Evolutionary conservation across 2,113 vertebrate species (phyloP).

Genomic region (Pedetes capensis): DNA sequence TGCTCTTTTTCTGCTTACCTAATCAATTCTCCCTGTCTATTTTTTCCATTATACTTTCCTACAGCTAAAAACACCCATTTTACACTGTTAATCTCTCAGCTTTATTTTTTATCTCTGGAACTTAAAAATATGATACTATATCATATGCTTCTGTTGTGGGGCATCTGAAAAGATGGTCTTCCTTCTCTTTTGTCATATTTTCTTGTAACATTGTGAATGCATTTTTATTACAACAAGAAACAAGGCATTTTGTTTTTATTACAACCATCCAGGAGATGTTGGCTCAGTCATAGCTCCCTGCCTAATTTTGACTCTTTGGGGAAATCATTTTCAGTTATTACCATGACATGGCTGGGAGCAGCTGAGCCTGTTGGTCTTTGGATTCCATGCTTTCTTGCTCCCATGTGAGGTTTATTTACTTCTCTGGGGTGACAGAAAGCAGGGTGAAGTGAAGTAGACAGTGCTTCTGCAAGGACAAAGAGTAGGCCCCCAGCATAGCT

Average conservation of each 20-base stretch:
- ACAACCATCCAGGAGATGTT: background rate
- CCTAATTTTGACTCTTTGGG: slow-evolving; percentile 1
- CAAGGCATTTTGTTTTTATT: slow-evolving; percentile 15
- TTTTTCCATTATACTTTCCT: slow-evolving; percentile 55
- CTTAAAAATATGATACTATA: slow-evolving; percentile 46
- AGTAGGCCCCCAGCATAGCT: background rate
- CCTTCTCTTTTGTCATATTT: background rate
- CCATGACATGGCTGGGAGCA: background rate
- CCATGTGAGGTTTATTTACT: background rate
- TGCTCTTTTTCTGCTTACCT: slow-evolving; percentile 51
- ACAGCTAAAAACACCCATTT: slow-evolving; percentile 37
- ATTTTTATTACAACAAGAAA: slow-evolving; percentile 10
- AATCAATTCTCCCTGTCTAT: slow-evolving; percentile 11
- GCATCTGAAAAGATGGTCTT: background rate
- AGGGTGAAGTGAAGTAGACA: background rate
- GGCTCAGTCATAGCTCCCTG: background rate
- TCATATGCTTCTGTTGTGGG: background rate
- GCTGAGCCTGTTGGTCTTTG: background rate
- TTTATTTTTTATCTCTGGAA: slow-evolving; percentile 16
- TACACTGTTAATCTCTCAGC: slow-evolving; percentile 19
- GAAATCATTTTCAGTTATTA: slow-evolving; percentile 7
- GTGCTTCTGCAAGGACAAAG: background rate
- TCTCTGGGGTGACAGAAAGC: background rate
- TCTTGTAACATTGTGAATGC: background rate
- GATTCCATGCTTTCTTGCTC: background rate